Evolutionary conservation across 2,888 invertebrate species (phyloP).

Genomic region (Chloroclystis v-ata): DNA sequence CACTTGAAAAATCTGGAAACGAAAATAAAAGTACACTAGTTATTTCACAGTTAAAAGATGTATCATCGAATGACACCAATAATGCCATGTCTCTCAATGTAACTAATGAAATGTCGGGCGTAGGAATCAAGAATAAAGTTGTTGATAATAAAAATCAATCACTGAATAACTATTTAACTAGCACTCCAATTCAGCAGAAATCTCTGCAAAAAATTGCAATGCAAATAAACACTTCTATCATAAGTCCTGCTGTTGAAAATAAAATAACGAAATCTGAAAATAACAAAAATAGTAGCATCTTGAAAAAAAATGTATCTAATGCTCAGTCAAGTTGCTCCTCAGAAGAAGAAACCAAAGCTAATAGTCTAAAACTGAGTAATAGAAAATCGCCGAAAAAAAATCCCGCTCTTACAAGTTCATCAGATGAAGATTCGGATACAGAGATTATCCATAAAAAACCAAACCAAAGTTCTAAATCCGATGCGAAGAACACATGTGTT

Average conservation of each 20-base stretch:
- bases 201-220: constrained; percentile 42
- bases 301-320: constrained; percentile 4
- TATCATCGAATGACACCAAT: constrained; percentile 40
- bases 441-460: not conserved
- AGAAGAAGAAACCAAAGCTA: constrained; percentile 8
- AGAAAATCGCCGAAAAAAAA: constrained; percentile 7
- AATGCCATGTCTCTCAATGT: constrained; percentile 37
- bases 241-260: constrained; percentile 35
- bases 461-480: not conserved
- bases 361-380: not conserved
- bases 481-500: not conserved
- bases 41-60: constrained; percentile 57
- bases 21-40: constrained; percentile 58
- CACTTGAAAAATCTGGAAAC: constrained; percentile 37
- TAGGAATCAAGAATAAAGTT: constrained; percentile 37
- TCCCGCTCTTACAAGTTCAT: constrained; percentile 4
- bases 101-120: constrained; percentile 36
- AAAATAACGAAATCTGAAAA: constrained; percentile 26
- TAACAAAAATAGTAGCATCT: constrained; percentile 9
- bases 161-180: constrained; percentile 47
- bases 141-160: constrained; percentile 43
- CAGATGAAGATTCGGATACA: not conserved
- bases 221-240: constrained; percentile 54
- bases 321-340: constrained; percentile 11
- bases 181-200: constrained; percentile 63